phyloP scores from a whole-genome alignment of 2,888 invertebrate genomes.

The Amphiduros pacificus region DNA sequence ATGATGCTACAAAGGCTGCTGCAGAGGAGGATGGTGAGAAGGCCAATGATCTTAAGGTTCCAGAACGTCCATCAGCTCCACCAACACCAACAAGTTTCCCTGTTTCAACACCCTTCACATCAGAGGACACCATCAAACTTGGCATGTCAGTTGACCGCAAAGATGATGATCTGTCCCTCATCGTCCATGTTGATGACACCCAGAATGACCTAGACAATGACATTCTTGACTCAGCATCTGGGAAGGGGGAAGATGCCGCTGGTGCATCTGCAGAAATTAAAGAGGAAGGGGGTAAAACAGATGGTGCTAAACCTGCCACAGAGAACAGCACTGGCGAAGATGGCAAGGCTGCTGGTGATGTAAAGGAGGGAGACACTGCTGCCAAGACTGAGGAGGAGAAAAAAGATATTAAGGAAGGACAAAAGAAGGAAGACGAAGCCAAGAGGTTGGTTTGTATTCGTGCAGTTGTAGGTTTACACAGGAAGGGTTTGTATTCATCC shows the following conservation, averaged over 20 bases:
- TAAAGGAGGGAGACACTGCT: slow-evolving; percentile 25
- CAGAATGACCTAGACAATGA: slow-evolving; percentile 58
- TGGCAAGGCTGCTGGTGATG: slow-evolving; percentile 20
- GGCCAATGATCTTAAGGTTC: not conserved
- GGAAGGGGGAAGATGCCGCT: slow-evolving; percentile 8
- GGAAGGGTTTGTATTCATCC: slow-evolving; percentile 3
- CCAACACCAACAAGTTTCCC: slow-evolving; percentile 23
- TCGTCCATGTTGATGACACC: slow-evolving; percentile 59
- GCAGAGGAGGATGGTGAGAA: not conserved
- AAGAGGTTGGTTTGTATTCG: slow-evolving; percentile 38
- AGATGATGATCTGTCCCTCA: slow-evolving; percentile 55
- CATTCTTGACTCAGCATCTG: slow-evolving; percentile 27
- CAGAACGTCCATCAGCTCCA: not conserved
- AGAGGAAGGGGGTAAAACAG: not conserved
- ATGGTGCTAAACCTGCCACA: not conserved
- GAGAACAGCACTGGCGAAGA: not conserved
- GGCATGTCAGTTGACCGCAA: slow-evolving; percentile 32
- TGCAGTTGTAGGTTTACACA: not conserved
- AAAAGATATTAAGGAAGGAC: slow-evolving; percentile 20
- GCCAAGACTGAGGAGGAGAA: slow-evolving; percentile 30
- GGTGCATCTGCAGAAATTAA: not conserved
- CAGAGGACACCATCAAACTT: slow-evolving; percentile 42
- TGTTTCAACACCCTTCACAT: slow-evolving; percentile 37
- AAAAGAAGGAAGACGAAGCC: slow-evolving; percentile 32
- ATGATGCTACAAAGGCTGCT: not conserved